Evolutionary conservation across 2,797 vertebrate species (phyloP).

Genomic region (Anguilla marmorata): DNA sequence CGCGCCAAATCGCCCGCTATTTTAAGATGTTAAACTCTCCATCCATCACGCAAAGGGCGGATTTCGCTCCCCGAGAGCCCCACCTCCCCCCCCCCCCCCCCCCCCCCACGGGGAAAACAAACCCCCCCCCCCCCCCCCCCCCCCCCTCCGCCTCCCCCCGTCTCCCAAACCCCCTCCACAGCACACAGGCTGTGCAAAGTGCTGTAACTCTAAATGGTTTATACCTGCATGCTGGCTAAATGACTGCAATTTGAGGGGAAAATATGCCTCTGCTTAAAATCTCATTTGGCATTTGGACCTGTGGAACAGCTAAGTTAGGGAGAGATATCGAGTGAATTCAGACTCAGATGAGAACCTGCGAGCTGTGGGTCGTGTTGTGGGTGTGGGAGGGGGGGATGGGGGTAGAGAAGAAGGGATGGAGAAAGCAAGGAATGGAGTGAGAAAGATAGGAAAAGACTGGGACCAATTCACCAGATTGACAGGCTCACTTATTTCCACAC

Average conservation of each 20-base stretch:
- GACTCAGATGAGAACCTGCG: slow-evolving; percentile 31
- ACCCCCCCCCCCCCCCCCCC: no score
- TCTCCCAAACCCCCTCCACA: not conserved
- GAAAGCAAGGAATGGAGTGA: slow-evolving; percentile 42
- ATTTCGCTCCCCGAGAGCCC: slow-evolving; percentile 31
- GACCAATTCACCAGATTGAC: slow-evolving; percentile 3
- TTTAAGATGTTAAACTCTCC: slow-evolving; percentile 48
- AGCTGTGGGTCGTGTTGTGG: not conserved
- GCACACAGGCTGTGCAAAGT: not conserved
- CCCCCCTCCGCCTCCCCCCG: not conserved
- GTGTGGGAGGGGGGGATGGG: slow-evolving; percentile 42
- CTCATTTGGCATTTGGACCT: slow-evolving; percentile 66
- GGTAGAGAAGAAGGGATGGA: slow-evolving; percentile 43
- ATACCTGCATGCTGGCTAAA: slow-evolving; percentile 65
- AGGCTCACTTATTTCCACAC: not conserved
- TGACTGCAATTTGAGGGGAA: slow-evolving; percentile 59
- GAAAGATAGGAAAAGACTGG: slow-evolving; percentile 11
- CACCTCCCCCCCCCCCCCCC: no score
- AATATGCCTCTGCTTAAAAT: slow-evolving; percentile 63
- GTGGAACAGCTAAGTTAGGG: slow-evolving; percentile 52
- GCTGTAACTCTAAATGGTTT: slow-evolving; percentile 60
- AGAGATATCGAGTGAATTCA: slow-evolving; percentile 57
- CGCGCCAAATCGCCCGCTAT: slow-evolving; percentile 39
- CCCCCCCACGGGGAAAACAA: not conserved
- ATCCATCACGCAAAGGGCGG: slow-evolving; percentile 49